Conservation (phyloP, 2,797 vertebrate genomes). For the Naso thynnoides region DNA sequence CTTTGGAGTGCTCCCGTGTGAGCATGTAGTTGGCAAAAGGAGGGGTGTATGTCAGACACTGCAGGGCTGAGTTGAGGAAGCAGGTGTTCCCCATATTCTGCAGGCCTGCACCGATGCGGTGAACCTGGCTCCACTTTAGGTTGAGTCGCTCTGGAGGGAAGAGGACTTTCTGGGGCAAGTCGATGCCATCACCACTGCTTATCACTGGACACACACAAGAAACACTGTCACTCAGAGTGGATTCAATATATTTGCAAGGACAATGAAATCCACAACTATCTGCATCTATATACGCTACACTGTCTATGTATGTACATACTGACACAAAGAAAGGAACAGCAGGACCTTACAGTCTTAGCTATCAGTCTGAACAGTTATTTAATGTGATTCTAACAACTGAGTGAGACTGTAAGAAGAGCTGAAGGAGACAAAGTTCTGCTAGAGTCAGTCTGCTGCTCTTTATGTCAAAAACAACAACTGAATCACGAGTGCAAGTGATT, state of each 20-base stretch:
- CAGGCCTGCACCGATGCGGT: slow-evolving; percentile 94
- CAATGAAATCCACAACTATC: background rate
- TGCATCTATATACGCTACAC: background rate
- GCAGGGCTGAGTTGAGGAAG: slow-evolving; percentile 95
- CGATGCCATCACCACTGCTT: slow-evolving; percentile 91
- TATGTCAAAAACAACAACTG: slow-evolving; percentile 29
- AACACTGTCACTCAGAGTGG: slow-evolving; percentile 16
- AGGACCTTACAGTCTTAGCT: background rate
- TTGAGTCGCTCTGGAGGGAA: slow-evolving; percentile 93
- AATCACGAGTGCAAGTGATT: slow-evolving; percentile 43
- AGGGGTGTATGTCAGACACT: slow-evolving; percentile 96
- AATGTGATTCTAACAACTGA: slow-evolving; percentile 10
- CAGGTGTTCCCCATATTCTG: slow-evolving; percentile 98
- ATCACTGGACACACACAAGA: slow-evolving; percentile 74
- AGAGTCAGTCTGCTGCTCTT: slow-evolving; percentile 22
- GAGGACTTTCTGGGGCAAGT: slow-evolving; percentile 92
- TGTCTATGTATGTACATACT: background rate
- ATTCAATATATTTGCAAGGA: slow-evolving; percentile 2
- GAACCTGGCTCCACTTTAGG: slow-evolving; percentile 93
- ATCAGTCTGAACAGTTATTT: background rate
- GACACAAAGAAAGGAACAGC: background rate
- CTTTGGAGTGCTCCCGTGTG: slow-evolving; percentile 95
- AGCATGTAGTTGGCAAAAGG: slow-evolving; percentile 97
- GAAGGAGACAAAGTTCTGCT: background rate
- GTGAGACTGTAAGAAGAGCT: background rate